These are phyloP conservation scores for Pachymerium ferrugineum DNA, from an alignment of 2,888 invertebrate species.

Conservation along the genomic window DNA sequence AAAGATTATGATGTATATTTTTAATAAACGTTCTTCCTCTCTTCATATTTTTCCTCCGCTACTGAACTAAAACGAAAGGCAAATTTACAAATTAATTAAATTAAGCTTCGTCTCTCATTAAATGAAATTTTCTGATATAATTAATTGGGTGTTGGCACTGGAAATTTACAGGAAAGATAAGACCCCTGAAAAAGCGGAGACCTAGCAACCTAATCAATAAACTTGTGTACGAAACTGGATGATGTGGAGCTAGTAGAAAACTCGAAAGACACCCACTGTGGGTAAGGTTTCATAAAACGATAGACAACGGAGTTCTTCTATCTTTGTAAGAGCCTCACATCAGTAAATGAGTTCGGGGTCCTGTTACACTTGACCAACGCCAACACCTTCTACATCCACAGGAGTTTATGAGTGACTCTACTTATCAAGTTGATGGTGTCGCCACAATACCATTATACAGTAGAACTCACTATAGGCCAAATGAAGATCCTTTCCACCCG, in stretches of 20 bases:
- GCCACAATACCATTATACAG: slow-evolving; percentile 20
- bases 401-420: slow-evolving; percentile 7
- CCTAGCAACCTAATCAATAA: neutral
- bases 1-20: neutral
- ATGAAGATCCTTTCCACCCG: neutral
- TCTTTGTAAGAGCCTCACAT: slow-evolving; percentile 5
- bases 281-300: neutral
- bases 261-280: neutral
- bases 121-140: neutral
- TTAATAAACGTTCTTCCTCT: neutral
- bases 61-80: neutral
- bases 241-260: neutral
- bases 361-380: slow-evolving; percentile 17
- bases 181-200: neutral
- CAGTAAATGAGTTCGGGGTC: neutral
- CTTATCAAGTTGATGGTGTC: slow-evolving; percentile 22
- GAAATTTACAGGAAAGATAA: slow-evolving; percentile 9
- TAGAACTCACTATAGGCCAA: neutral
- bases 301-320: neutral
- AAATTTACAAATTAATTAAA: slow-evolving; percentile 19
- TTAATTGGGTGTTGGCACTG: slow-evolving; percentile 11
- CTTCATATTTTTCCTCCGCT: neutral
- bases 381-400: neutral
- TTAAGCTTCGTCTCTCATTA: slow-evolving; percentile 4
- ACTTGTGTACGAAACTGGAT: neutral